Percentiles rank a stretch among this genome's conserved stretches.
Conservation (phyloP, 2,797 vertebrate genomes). For the Oryzias sinensis region DNA sequence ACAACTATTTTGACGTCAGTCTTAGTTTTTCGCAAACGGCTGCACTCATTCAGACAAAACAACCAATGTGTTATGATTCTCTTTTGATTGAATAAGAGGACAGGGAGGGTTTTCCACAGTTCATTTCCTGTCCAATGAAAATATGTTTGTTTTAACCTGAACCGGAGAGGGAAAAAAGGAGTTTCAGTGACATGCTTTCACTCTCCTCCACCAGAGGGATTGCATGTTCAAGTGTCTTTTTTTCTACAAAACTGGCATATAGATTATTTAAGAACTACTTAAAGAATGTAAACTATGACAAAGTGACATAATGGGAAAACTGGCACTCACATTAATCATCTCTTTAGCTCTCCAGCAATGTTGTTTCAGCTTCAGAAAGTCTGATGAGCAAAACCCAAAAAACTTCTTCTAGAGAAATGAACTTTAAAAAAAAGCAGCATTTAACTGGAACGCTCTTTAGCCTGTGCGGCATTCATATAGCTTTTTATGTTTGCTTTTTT, state of each 20-base stretch:
- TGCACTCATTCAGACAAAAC: conserved; percentile 14
- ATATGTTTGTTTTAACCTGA: conserved; percentile 36
- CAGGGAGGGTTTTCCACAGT: conserved; percentile 27
- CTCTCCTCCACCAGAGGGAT: neutral
- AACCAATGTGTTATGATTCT: conserved; percentile 23
- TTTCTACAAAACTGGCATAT: neutral
- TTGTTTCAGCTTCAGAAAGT: conserved; percentile 10
- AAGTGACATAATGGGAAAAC: conserved; percentile 31
- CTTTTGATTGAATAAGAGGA: conserved; percentile 18
- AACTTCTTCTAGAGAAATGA: conserved; percentile 26
- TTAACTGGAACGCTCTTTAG: conserved; percentile 2
- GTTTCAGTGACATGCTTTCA: neutral
- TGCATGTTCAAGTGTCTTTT: conserved; percentile 10
- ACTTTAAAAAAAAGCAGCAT: conserved; percentile 1
- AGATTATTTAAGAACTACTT: neutral
- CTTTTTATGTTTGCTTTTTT: neutral
- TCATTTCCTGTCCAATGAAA: conserved; percentile 39
- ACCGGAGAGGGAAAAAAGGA: conserved; percentile 25
- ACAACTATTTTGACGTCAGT: too few species aligned
- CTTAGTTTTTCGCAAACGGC: neutral
- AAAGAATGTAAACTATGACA: conserved; percentile 34
- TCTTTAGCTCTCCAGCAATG: conserved; percentile 26
- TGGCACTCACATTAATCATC: conserved; percentile 34
- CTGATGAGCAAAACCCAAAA: conserved; percentile 39
- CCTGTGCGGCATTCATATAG: neutral